Base-by-base conservation (phyloP, 30 jellyfish, hydroid and myxozoan species). In the Aurelia sp. region DNA sequence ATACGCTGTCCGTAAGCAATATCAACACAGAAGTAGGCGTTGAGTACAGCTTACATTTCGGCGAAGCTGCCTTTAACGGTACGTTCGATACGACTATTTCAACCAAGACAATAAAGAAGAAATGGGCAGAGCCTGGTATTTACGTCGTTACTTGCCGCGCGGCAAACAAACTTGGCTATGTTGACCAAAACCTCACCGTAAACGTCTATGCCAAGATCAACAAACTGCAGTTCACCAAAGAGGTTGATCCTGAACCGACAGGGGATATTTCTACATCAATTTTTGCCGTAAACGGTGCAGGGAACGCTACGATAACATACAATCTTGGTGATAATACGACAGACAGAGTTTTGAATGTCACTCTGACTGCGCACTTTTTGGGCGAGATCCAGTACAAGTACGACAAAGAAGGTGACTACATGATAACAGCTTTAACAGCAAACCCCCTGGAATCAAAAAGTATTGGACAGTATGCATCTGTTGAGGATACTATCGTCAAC, bases 1-100 rank as follows among this genome's bases (percentile, higher is more conserved):
- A 63, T 61, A 67, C 86, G 74, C 78, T 86, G 35, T 16, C 85
- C 38, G 60, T 85, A 18, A 13, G 73, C 0, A 38, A 84, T 8
- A 16, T 67, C 80, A 86, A 76, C 80, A 66, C 96, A 9, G 90
- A 86, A 10, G 88, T 85, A 58, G 89, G 94, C 27, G 89, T 85
- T 18, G 24, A 17, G 4, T 86, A 44, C 83, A 31, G 79, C 50
- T 76, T 24, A 30, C 87, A 78, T 41, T 88, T 78, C 41, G 91
- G 91, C 16, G 91, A 67, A 67, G 69, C 91, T 10, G 44, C n/a
- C 18, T 88, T 60, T 80, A 61, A 70, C 33, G 97, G 91, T 21
- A 57, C 88, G 22, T 88, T 35, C 47, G 94, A 72, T n/a, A 22
- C 40, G 19, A 74, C 47, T 4, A 44, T 24, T 8, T 30, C 71